Evolutionary conservation across 2,797 vertebrate genomes (phyloP).

Genomic region (Pteropus rufus): DNA sequence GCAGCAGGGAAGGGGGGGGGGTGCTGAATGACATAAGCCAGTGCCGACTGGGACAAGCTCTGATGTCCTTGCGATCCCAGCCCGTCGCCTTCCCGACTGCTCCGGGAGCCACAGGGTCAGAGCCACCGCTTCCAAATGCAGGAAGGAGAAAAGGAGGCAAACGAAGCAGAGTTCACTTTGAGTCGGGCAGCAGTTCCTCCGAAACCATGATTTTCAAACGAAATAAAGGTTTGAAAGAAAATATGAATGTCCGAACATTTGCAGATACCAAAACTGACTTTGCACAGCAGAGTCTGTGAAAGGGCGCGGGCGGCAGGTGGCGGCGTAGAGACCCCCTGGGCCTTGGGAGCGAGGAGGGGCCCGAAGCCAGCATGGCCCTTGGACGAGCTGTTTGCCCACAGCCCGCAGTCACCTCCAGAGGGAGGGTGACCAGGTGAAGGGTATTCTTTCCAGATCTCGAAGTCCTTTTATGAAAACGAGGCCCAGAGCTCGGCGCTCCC

Average conservation of each 20-base stretch:
- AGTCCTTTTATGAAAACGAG: neutral
- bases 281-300: neutral
- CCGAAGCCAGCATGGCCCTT: neutral
- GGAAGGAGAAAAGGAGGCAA: neutral
- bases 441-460: neutral
- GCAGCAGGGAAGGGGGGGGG: neutral
- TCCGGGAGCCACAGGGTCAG: neutral
- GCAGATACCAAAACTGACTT: neutral
- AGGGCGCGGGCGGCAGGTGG: accelerated
- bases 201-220: neutral
- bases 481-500: neutral
- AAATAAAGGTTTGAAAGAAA: neutral
- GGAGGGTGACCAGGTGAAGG: neutral
- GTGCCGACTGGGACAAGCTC: accelerated
- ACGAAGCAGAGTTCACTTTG: accelerated
- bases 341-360: neutral
- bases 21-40: no score
- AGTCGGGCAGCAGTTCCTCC: accelerated
- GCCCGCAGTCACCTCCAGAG: accelerated
- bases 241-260: neutral
- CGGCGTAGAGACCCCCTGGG: neutral
- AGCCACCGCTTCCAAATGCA: neutral
- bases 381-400: neutral
- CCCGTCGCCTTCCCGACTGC: neutral
- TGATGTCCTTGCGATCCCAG: neutral